These are phyloP conservation scores for Tympanuchus pallidicinctus DNA, from an alignment of 2,113 vertebrate genomes.

Conservation along the genomic window DNA sequence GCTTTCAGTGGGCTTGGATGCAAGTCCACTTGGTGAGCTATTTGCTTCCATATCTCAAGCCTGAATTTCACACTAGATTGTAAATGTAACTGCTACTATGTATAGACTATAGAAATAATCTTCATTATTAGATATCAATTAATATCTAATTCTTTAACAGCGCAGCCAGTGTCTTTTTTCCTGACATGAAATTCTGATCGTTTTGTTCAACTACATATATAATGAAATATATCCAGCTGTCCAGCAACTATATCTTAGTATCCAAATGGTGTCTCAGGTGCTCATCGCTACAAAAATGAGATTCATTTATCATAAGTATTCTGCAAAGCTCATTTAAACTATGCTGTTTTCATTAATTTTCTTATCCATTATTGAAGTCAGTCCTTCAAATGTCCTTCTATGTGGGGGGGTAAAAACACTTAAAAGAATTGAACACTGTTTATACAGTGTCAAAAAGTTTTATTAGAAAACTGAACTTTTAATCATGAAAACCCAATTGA, in stretches of 20 bases:
- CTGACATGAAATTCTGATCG: not conserved
- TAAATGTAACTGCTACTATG: not conserved
- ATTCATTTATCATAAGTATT: not conserved
- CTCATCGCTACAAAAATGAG: not conserved
- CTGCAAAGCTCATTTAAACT: conserved; percentile 17
- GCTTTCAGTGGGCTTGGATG: not conserved
- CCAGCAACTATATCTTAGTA: not conserved
- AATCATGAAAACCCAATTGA: not conserved
- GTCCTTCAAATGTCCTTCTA: not conserved
- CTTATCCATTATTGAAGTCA: not conserved
- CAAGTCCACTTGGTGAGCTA: not conserved
- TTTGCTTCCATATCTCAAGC: not conserved
- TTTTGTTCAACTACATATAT: not conserved
- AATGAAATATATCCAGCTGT: not conserved
- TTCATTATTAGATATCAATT: not conserved
- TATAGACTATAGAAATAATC: not conserved
- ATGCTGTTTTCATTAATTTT: not conserved
- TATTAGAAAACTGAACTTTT: not conserved
- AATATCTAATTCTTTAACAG: not conserved
- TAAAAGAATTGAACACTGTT: not conserved
- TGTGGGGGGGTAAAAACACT: not conserved
- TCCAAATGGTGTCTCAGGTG: not conserved
- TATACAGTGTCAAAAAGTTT: not conserved
- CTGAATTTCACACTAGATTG: not conserved
- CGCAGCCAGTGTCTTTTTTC: not conserved